Evolutionary conservation across 2,797 vertebrate genomes (phyloP), one percentile per base, ranked within the genome.

Genomic region (Muscicapa striata): DNA sequence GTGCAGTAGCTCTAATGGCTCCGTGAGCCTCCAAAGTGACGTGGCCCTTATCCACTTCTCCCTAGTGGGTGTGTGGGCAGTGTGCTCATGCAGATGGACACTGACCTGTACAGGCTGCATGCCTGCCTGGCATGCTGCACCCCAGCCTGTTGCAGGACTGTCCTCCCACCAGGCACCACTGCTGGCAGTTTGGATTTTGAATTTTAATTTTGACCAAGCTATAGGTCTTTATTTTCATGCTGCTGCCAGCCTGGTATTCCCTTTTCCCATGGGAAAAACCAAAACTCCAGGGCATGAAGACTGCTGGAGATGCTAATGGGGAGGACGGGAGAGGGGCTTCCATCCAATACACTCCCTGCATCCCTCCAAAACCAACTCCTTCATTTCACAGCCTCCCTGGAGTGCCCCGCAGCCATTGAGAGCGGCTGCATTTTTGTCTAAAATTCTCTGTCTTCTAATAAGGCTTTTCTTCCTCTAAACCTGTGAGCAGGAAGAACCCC

Each of bases 1-100:
- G 11, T 7, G 7, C 21, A 8, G 13, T 3, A 43, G 27, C 15
- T 40, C 0, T 6, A 17, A 40, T 1, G 3, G 36, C 36, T 49
- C 21, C 0, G 2, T 1, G 8, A 73, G 49, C 55, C 48, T 58
- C 76, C 0, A 0, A 22, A 38, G 55, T 1, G 3, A 48, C 0
- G 0, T 2, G 55, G 55, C 36, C 30, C 10, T 48, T n/a, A 9
- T 9, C 46, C 3, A 5, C 10, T 48, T n/a, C 8, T 10, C 46
- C 3, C 4, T 10, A 36, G 46, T 2, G 15, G 15, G 15, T 6
- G 5, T 2, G 32, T 9, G 15, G 46, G 69, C 59, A 59, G 40
- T 2, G 3, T 14, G 55, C 30, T 46, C 78, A 32, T 17, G 17
- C 2, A 15, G 48, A 26, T 0, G 38, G 86, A 49, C 51, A 68